Evolutionary conservation across 2,888 invertebrate genomes (phyloP).

Genomic region (Diarsia rubi): DNA sequence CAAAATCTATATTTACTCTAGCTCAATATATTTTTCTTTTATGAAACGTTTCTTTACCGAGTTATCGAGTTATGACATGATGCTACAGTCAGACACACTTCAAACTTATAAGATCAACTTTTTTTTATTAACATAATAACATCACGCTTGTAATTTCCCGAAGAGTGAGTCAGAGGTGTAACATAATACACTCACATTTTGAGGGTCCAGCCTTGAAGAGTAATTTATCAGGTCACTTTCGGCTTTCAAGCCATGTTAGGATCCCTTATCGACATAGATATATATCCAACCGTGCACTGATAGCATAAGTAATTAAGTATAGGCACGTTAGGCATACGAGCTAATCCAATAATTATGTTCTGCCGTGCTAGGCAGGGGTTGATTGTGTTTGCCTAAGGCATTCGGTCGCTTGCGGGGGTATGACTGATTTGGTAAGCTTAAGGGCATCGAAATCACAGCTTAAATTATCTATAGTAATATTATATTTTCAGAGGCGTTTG

Average conservation of each 20-base stretch:
- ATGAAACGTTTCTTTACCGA: too few species aligned
- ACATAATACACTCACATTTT: too few species aligned
- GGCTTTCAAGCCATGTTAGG: background rate
- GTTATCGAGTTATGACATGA: too few species aligned
- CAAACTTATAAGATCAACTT: too few species aligned
- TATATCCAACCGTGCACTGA: background rate
- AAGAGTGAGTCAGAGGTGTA: too few species aligned
- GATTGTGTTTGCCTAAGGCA: background rate
- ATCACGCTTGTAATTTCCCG: background rate
- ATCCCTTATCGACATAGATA: background rate
- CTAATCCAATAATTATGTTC: slow-evolving; percentile 34
- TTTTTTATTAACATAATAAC: too few species aligned
- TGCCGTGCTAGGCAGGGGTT: slow-evolving; percentile 4
- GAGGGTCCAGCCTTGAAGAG: too few species aligned
- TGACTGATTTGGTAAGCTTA: background rate
- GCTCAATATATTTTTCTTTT: too few species aligned
- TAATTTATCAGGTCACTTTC: background rate
- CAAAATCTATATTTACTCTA: too few species aligned
- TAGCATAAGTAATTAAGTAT: background rate
- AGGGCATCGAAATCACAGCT: background rate
- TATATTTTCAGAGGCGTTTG: too few species aligned
- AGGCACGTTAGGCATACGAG: slow-evolving; percentile 18
- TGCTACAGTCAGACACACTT: too few species aligned
- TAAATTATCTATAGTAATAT: too few species aligned
- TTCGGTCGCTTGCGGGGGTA: background rate